Evolutionary conservation across 2,113 vertebrate genomes (phyloP).

Genomic region (Phrynosoma platyrhinos): DNA sequence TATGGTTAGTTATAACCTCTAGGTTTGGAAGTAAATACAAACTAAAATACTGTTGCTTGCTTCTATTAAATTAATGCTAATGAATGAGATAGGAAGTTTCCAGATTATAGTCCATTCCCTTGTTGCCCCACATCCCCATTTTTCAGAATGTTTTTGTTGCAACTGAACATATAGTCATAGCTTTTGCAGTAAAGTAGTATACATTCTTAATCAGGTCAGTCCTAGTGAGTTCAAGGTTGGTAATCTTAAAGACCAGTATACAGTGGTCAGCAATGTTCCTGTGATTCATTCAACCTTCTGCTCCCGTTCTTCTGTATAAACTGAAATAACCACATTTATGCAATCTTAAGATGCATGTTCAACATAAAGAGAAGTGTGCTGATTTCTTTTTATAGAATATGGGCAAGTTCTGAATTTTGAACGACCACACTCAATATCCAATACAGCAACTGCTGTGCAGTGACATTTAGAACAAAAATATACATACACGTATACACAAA

Average conservation of each 20-base stretch:
- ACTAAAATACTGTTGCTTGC: background rate
- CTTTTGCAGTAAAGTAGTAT: too few relatives aligned
- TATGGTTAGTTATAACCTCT: too few relatives aligned
- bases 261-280: background rate
- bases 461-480: conserved; percentile 45
- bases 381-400: too few relatives aligned
- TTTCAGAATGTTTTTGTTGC: too few relatives aligned
- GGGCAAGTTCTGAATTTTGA: too few relatives aligned
- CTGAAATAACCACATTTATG: too few relatives aligned
- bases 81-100: background rate
- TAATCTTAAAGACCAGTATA: background rate
- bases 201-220: too few relatives aligned
- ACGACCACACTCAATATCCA: background rate
- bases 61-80: background rate
- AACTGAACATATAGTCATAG: too few relatives aligned
- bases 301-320: too few relatives aligned
- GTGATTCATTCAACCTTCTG: background rate
- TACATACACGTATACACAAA: background rate
- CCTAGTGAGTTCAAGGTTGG: background rate
- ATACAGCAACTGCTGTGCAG: background rate
- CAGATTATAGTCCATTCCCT: background rate
- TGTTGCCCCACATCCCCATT: too few relatives aligned
- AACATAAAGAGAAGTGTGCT: too few relatives aligned
- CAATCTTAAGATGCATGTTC: too few relatives aligned
- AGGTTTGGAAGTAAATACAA: background rate